These are phyloP conservation scores for Menidia menidia DNA, from an alignment of 2,797 vertebrate genomes.

Conservation along the genomic window DNA sequence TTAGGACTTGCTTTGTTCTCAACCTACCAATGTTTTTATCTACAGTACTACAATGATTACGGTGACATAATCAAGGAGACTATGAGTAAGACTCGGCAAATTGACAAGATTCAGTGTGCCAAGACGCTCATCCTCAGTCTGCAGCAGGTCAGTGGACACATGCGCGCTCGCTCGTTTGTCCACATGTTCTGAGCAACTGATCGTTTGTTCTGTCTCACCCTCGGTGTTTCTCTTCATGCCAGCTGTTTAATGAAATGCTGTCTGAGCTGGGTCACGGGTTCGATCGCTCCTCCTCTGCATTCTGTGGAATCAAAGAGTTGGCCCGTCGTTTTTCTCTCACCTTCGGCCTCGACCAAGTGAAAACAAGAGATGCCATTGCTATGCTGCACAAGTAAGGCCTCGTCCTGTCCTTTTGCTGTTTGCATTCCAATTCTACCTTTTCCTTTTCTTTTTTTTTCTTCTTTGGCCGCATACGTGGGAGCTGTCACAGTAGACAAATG, in stretches of 20 bases:
- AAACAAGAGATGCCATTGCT: slow-evolving; percentile 98
- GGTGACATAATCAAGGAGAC: slow-evolving; percentile 99
- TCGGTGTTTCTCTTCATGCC: slow-evolving; percentile 9
- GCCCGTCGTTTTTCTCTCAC: slow-evolving; percentile 98
- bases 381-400: slow-evolving; percentile 97
- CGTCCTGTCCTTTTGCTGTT: background rate
- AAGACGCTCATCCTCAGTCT: slow-evolving; percentile 99
- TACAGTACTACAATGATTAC: slow-evolving; percentile 98
- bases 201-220: background rate
- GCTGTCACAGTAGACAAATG: slow-evolving; percentile 49
- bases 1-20: background rate
- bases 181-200: background rate
- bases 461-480: slow-evolving; percentile 33
- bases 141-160: slow-evolving; percentile 90
- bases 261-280: slow-evolving; percentile 97
- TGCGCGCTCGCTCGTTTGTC: background rate
- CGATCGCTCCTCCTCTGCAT: slow-evolving; percentile 95
- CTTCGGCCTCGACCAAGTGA: slow-evolving; percentile 97
- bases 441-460: slow-evolving; percentile 16
- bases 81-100: slow-evolving; percentile 99
- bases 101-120: slow-evolving; percentile 99
- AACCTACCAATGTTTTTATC: background rate
- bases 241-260: slow-evolving; percentile 99
- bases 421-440: background rate
- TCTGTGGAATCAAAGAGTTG: slow-evolving; percentile 98